These are phyloP conservation scores for Plecotus auritus DNA, from an alignment of 2,113 vertebrate species.

Conservation along the genomic window DNA sequence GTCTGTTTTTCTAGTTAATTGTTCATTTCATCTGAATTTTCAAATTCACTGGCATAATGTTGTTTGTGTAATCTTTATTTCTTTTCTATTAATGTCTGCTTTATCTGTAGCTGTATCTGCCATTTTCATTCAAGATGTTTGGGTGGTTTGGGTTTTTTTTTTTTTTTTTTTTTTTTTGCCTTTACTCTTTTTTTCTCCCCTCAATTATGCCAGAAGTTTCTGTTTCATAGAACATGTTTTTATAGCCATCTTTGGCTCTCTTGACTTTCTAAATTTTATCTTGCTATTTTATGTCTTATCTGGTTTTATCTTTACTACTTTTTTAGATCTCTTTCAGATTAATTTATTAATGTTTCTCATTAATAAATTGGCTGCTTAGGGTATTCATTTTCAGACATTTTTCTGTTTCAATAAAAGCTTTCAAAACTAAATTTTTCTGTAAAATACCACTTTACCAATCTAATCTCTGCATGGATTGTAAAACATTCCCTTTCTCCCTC, in stretches of 20 bases:
- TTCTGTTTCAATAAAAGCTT: neutral
- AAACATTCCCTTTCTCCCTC: neutral
- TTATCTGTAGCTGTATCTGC: neutral
- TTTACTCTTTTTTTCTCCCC: neutral
- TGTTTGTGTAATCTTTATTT: neutral
- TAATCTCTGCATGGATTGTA: neutral
- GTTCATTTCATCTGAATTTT: neutral
- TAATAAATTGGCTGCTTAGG: neutral
- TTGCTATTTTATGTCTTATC: neutral
- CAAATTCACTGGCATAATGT: neutral
- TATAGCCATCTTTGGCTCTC: neutral
- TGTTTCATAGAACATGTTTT: neutral
- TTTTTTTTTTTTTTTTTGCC: neutral
- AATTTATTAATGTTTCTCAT: slow-evolving; percentile 24
- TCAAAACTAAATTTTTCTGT: neutral
- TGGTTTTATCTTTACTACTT: neutral
- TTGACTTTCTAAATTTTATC: neutral
- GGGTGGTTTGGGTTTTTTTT: neutral
- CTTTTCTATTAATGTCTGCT: neutral
- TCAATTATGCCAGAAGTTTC: neutral
- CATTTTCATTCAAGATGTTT: neutral
- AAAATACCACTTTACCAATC: neutral
- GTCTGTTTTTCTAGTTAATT: neutral
- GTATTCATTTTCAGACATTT: slow-evolving; percentile 8
- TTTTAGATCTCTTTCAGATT: neutral